phyloP scores from a whole-genome alignment of 2,113 vertebrate species.

The Progne subis region DNA sequence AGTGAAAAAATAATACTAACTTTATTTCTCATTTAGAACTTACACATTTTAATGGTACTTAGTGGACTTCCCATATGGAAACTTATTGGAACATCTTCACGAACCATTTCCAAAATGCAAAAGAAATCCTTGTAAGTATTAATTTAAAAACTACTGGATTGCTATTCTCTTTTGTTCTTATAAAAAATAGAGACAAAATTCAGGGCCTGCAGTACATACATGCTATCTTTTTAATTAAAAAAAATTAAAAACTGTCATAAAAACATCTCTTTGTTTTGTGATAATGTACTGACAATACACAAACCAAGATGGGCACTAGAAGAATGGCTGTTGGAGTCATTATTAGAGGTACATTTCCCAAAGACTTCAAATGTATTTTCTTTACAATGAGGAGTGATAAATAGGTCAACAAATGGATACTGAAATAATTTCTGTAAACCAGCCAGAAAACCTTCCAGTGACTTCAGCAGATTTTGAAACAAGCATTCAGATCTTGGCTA shows the following conservation, averaged over 20 bases:
- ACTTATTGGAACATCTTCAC: not conserved
- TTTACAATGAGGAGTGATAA: not conserved
- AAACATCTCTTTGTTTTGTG: not conserved
- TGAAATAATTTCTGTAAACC: not conserved
- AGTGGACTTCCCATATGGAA: not conserved
- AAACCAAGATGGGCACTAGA: not conserved
- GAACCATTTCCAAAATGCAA: not conserved
- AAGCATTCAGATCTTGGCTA: conserved; percentile 9
- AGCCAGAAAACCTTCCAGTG: not conserved
- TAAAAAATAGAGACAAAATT: not conserved
- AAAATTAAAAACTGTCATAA: not conserved
- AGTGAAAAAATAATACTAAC: not conserved
- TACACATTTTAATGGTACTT: not conserved
- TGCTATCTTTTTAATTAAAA: not conserved
- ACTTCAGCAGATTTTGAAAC: conserved; percentile 10
- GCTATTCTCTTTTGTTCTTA: not conserved
- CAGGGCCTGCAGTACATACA: not conserved
- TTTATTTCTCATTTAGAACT: not conserved
- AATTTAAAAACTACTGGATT: not conserved
- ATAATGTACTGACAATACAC: not conserved
- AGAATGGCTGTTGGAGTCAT: not conserved
- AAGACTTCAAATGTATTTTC: not conserved
- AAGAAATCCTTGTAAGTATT: not conserved
- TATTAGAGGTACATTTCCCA: not conserved
- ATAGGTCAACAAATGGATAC: not conserved